Evolutionary conservation across 2,888 invertebrate genomes (phyloP), one percentile per base, ranked within the genome.

Genomic region (Erannis defoliaria): DNA sequence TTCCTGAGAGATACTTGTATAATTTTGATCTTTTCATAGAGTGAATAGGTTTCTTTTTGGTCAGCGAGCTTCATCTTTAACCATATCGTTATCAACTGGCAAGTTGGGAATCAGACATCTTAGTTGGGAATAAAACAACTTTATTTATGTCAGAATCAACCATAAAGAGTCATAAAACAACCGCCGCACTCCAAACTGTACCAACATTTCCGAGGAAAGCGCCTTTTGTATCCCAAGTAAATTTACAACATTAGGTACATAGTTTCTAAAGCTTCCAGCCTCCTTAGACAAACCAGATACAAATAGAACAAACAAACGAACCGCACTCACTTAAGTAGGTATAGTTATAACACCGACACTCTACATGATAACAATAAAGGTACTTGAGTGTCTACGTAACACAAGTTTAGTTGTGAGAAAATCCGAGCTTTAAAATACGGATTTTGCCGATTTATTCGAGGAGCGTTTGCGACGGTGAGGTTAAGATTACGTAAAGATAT

Each of bases 401-500:
- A 21, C 42, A 46, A 53, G 38, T 56, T 40, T 53, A 56, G 18
- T 46, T 40, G 33, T 46, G 42, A 57, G 53, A 62, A 56, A 57
- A 62, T 56, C 37, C 29, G 6, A 38, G 45, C 56, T 62, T 55
- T 51, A 46, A 48, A 62, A 62, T 35, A 42, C 40, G 51, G 26
- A 43, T 8, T 38, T 43, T 46, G 40, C 38, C 46, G 23, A 55
- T 56, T 37, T 56, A 26, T 51, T 33, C 26, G 40, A 35, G 19
- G 62, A 53, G 19, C 56, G 62, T 35, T 48, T 26, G 48, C 53
- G 42, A 57, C 48, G 56, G 42, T 16, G 48, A 40, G 35, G 51
- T 56, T 53, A 56, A 51, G 62, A 62, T 62, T 53, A 62, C 51
- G 51, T 53, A 56, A 56, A 62, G 46, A 56, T 37, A 62, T 53